These are phyloP conservation scores for Schizaphis graminum DNA, from an alignment of 2,888 invertebrate species.

Conservation along the genomic window DNA sequence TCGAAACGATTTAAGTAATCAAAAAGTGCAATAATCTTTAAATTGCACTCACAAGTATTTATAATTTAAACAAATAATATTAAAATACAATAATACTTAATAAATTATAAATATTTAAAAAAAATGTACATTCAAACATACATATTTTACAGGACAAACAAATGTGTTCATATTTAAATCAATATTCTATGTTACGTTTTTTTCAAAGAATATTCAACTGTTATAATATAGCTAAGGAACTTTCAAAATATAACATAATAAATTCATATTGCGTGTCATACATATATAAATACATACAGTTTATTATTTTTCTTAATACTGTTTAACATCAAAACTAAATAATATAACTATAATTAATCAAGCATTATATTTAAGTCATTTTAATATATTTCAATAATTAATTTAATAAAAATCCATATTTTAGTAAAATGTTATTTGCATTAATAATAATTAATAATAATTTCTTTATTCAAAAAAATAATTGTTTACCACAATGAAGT, in stretches of 20 bases:
- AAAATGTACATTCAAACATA: not conserved
- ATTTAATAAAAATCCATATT: constrained; percentile 10
- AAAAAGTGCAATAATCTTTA: not conserved
- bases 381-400: not conserved
- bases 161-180: not conserved
- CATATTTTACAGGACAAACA: not conserved
- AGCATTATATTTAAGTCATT: not conserved
- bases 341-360: not conserved
- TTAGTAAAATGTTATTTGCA: not conserved
- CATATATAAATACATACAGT: not conserved
- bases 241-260: not conserved
- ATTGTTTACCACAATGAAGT: not conserved
- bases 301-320: not conserved
- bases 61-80: not conserved
- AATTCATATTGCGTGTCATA: not conserved
- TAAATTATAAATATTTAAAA: not conserved
- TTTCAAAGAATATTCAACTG: not conserved
- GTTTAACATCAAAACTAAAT: not conserved
- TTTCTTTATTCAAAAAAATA: not conserved
- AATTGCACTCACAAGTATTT: not conserved
- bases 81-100: not conserved
- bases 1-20: not conserved
- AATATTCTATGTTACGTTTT: not conserved
- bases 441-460: constrained; percentile 41
- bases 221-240: not conserved